phyloP scores from a whole-genome alignment of 2,113 vertebrate species.

The Cavia porcellus region DNA sequence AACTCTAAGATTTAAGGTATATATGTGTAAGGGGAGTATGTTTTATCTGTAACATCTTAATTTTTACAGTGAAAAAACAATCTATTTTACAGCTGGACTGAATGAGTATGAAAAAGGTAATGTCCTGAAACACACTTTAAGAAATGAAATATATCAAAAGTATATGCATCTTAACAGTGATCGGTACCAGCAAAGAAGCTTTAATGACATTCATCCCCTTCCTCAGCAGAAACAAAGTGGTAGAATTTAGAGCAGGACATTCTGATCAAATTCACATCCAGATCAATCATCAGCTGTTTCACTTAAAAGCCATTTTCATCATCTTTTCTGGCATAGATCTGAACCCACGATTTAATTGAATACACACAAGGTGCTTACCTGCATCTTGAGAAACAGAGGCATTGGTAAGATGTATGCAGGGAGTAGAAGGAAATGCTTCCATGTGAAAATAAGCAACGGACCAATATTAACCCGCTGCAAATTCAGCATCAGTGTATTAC shows the following conservation, averaged over 20 bases:
- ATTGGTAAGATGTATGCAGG: background rate
- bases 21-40: background rate
- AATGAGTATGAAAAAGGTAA: constrained; percentile 15
- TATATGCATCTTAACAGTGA: constrained; percentile 65
- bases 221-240: constrained; percentile 1
- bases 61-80: constrained; percentile 44
- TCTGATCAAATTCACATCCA: constrained; percentile 17
- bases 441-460: constrained; percentile 27
- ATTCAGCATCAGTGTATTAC: background rate
- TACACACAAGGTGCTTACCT: constrained; percentile 33
- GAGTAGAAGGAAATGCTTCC: background rate
- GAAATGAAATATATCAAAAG: constrained; percentile 43
- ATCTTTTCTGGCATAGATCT: background rate
- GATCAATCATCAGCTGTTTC: background rate
- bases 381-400: constrained; percentile 26
- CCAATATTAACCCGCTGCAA: background rate
- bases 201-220: background rate
- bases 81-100: background rate
- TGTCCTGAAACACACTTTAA: constrained; percentile 19
- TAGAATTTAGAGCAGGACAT: background rate
- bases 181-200: background rate
- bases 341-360: background rate
- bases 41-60: constrained; percentile 1
- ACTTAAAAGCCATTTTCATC: constrained; percentile 3
- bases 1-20: constrained; percentile 30